Evolutionary conservation across 2,113 vertebrate genomes (phyloP).

Genomic region (Brienomyrus brachyistius): DNA sequence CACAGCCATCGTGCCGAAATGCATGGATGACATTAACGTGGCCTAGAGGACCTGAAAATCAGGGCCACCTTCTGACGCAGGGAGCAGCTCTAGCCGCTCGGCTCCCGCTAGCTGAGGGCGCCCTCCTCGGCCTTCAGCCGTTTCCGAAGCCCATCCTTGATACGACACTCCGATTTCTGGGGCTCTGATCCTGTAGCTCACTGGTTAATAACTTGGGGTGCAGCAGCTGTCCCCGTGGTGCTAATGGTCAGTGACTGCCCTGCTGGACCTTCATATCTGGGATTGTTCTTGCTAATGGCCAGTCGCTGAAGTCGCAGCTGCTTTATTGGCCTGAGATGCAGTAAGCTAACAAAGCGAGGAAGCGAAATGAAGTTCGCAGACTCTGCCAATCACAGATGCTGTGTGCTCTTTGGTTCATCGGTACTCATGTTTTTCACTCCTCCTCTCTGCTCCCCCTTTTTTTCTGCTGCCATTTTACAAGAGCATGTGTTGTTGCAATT

Average conservation of each 20-base stretch:
- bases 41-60: background rate
- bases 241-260: conserved; percentile 39
- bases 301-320: conserved; percentile 46
- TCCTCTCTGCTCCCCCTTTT: background rate
- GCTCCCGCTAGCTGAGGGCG: background rate
- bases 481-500: background rate
- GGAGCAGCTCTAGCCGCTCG: background rate
- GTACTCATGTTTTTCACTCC: too few species aligned
- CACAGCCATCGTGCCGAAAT: background rate
- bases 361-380: background rate
- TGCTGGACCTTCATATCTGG: conserved; percentile 41
- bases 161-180: background rate
- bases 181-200: background rate
- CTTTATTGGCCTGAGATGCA: conserved; percentile 49
- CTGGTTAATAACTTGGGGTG: conserved; percentile 6
- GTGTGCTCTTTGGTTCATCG: too few species aligned
- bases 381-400: background rate
- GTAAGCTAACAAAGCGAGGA: conserved; percentile 23
- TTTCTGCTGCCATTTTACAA: background rate
- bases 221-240: conserved; percentile 33
- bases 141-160: background rate
- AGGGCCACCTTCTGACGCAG: background rate
- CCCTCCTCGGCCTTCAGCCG: background rate
- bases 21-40: background rate
- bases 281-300: conserved; percentile 43